These are phyloP conservation scores for Crossoptilon crossoptilon DNA, from an alignment of 2,797 vertebrate genomes.

Conservation along the genomic window DNA sequence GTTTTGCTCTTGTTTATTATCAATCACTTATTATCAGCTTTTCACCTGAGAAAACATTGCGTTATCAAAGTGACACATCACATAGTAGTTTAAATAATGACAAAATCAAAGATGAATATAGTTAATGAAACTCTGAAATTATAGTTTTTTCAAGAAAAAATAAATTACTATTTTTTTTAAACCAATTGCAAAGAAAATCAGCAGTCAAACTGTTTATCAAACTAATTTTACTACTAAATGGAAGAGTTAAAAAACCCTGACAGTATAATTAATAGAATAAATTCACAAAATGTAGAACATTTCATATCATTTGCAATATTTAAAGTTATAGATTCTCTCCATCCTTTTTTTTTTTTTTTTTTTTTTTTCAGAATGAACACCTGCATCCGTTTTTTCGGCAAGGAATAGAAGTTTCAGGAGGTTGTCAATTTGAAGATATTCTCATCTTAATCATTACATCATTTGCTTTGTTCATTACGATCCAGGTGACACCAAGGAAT, in stretches of 20 bases:
- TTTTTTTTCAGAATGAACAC: background rate
- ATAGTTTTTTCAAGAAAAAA: background rate
- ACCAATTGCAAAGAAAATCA: background rate
- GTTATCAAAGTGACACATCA: background rate
- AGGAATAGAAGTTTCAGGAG: background rate
- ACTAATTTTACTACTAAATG: background rate
- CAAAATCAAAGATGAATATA: background rate
- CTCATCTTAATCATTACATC: background rate
- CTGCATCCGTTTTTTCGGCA: background rate
- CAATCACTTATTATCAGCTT: background rate
- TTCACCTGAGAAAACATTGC: background rate
- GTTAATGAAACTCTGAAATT: slow-evolving; percentile 13
- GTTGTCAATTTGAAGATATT: background rate
- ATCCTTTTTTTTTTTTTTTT: background rate
- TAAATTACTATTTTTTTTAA: background rate
- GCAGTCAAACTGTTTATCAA: background rate
- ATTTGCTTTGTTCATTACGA: background rate
- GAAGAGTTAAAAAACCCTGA: background rate
- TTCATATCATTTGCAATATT: background rate
- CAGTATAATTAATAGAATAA: background rate
- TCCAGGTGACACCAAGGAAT: background rate
- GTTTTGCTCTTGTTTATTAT: background rate
- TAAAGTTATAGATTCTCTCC: background rate
- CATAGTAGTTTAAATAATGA: background rate
- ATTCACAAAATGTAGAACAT: background rate